These are phyloP conservation scores for Acomys russatus DNA, from an alignment of 2,797 vertebrate species.

Conservation along the genomic window DNA sequence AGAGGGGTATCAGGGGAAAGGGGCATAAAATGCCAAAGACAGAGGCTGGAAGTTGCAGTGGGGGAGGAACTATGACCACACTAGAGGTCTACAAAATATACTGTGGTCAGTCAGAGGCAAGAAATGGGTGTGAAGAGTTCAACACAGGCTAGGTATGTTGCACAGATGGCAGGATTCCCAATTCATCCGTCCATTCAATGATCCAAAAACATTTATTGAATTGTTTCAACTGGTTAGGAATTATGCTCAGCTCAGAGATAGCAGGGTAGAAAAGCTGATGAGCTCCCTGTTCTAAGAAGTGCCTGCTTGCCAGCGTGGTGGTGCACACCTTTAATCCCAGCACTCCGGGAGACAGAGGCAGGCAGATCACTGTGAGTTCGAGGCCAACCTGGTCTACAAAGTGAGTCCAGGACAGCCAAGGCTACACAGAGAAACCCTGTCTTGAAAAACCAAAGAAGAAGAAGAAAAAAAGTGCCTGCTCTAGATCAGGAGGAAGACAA, in stretches of 20 bases:
- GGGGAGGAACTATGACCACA: neutral
- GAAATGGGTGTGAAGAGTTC: neutral
- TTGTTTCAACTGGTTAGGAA: neutral
- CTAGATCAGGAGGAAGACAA: neutral
- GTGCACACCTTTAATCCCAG: no score
- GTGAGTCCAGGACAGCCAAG: no score
- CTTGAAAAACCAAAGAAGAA: no score
- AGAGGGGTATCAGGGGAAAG: no score
- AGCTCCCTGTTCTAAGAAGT: neutral
- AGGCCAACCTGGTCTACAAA: no score
- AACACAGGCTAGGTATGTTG: no score
- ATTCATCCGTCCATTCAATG: neutral
- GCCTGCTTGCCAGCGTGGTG: neutral
- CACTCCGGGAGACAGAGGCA: no score
- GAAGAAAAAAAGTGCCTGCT: neutral
- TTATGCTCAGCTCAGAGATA: neutral
- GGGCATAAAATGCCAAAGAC: fast-evolving
- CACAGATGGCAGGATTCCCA: neutral
- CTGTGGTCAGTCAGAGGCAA: neutral
- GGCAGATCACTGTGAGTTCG: no score
- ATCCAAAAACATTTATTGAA: neutral
- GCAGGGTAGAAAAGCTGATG: neutral
- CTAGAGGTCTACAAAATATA: no score
- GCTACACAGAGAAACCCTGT: no score
- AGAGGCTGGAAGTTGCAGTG: fast-evolving